Conservation (phyloP, 2,888 invertebrate genomes). For the Dicyrtoma fusca region DNA sequence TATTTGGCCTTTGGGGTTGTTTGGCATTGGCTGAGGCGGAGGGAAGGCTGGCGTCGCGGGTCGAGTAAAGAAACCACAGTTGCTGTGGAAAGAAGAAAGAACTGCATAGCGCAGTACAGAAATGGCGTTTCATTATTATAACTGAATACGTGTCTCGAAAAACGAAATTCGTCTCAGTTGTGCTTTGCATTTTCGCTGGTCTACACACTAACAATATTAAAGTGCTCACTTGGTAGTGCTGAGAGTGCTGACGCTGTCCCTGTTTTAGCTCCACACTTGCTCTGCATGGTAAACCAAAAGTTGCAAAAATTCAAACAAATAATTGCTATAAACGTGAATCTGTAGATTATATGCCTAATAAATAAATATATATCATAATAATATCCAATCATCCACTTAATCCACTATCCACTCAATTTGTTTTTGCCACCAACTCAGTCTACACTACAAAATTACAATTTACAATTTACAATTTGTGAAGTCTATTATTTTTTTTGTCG, state of each 20-base stretch:
- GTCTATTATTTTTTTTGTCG: too few species aligned
- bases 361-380: too few species aligned
- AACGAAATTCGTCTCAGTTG: constrained; percentile 6
- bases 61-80: constrained; percentile 1
- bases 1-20: not conserved
- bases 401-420: too few species aligned
- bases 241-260: constrained; percentile 18
- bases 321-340: too few species aligned
- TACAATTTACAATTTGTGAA: too few species aligned
- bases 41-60: not conserved
- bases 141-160: too few species aligned
- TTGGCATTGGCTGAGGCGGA: not conserved
- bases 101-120: constrained; percentile 26
- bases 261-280: not conserved
- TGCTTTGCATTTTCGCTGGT: constrained; percentile 15
- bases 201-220: constrained; percentile 4
- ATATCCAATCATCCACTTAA: too few species aligned
- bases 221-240: constrained; percentile 16
- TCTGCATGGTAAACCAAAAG: constrained; percentile 12
- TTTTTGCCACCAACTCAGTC: too few species aligned
- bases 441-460: too few species aligned
- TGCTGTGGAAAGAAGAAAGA: constrained; percentile 18
- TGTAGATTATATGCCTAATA: too few species aligned
- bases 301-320: too few species aligned
- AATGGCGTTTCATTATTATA: constrained; percentile 24